Conservation (phyloP, 2,113 vertebrate species). For the Mungos mungo region DNA sequence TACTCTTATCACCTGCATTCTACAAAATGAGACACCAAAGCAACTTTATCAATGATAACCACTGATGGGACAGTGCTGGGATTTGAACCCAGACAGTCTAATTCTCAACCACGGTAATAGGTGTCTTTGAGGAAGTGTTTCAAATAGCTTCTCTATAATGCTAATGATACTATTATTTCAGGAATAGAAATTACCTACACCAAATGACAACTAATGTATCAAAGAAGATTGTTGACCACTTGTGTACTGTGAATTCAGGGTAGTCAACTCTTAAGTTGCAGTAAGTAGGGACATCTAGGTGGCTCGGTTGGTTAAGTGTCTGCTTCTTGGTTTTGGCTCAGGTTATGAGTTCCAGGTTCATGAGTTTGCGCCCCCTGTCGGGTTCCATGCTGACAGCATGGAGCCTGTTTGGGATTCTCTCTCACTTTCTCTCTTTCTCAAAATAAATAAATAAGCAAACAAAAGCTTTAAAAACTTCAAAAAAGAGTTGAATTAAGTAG, state of each 20-base stretch:
- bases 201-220: not conserved
- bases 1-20: not conserved
- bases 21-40: not conserved
- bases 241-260: not conserved
- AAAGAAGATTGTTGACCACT: not conserved
- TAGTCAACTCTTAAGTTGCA: not conserved
- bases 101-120: not conserved
- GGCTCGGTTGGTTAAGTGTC: too few species aligned
- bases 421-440: too few species aligned
- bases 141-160: not conserved
- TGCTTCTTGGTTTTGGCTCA: too few species aligned
- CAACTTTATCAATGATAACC: not conserved
- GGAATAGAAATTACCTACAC: not conserved
- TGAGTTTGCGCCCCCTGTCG: too few species aligned
- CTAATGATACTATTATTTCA: not conserved
- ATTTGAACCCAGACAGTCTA: not conserved
- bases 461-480: too few species aligned
- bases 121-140: not conserved
- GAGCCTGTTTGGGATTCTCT: too few species aligned
- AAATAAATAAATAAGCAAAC: too few species aligned
- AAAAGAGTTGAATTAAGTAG: not conserved
- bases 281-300: too few species aligned
- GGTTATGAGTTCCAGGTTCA: too few species aligned
- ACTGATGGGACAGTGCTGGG: not conserved
- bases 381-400: too few species aligned